phyloP scores from a whole-genome alignment of 2,888 invertebrate genomes.

The Syrphus vitripennis region DNA sequence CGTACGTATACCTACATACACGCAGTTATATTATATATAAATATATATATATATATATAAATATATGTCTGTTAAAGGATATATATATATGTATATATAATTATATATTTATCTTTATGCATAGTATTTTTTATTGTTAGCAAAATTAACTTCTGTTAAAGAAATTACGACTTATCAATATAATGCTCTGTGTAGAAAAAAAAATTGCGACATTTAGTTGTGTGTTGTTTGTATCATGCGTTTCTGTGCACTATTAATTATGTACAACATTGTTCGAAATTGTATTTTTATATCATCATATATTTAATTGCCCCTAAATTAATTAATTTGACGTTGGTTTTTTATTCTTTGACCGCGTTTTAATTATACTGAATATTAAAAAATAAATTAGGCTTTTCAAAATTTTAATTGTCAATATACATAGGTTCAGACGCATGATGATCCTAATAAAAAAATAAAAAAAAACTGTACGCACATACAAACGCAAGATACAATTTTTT shows the following conservation, averaged over 20 bases:
- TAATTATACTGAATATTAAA: no score
- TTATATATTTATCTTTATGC: conserved; percentile 24
- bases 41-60: conserved; percentile 52
- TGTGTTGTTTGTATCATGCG: conserved; percentile 65
- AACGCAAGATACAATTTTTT: conserved; percentile 54
- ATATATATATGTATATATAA: conserved; percentile 31
- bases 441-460: no score
- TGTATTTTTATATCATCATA: neutral
- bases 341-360: neutral
- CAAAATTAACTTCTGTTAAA: conserved; percentile 49
- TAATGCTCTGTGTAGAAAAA: conserved; percentile 41
- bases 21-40: conserved; percentile 46
- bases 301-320: no score
- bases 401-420: no score
- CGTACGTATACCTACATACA: conserved; percentile 41
- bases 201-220: conserved; percentile 51
- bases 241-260: conserved; percentile 43
- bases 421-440: no score
- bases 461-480: conserved; percentile 16
- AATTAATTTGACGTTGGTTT: neutral
- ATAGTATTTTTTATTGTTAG: conserved; percentile 31
- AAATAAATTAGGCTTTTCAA: no score
- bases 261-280: neutral
- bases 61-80: conserved; percentile 6
- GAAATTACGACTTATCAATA: conserved; percentile 46